A percentile compares a stretch with the other conserved stretches of the same genome.
Conservation (phyloP, 2,888 invertebrate genomes). For the Muscina levida region DNA sequence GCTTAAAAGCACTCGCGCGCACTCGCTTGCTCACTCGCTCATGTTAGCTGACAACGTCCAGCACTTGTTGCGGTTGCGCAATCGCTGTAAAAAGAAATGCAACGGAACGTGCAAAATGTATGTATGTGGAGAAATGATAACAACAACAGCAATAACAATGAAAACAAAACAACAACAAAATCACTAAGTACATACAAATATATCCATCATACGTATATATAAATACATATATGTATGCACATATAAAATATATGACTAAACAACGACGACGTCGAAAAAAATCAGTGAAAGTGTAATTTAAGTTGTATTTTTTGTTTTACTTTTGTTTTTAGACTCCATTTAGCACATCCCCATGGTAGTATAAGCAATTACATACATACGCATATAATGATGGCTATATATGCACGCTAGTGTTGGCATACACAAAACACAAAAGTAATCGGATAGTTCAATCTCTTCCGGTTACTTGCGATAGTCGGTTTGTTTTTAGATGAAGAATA, state of each 20-base stretch:
- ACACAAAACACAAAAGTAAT: neutral
- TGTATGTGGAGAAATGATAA: neutral
- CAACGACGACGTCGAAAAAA: constrained; percentile 45
- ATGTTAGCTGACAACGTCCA: neutral
- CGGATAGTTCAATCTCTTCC: too few relatives aligned
- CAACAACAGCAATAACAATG: constrained; percentile 19
- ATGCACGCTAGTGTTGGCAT: neutral
- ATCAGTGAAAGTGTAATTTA: constrained; percentile 64
- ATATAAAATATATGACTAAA: constrained; percentile 22
- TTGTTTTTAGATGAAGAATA: too few relatives aligned
- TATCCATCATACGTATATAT: neutral
- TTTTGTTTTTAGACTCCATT: constrained; percentile 34
- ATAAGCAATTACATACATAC: neutral
- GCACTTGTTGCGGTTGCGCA: constrained; percentile 55
- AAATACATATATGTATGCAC: neutral
- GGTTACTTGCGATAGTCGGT: too few relatives aligned
- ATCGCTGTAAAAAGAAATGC: constrained; percentile 61
- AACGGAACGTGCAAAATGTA: constrained; percentile 58
- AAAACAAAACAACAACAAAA: constrained; percentile 12
- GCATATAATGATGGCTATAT: too few relatives aligned
- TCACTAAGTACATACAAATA: constrained; percentile 24
- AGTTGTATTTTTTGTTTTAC: constrained; percentile 42
- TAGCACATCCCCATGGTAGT: constrained; percentile 35
- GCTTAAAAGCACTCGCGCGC: too few relatives aligned
- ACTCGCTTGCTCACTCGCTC: too few relatives aligned